Percentiles rank a stretch among this genome's conserved stretches.
Conservation (phyloP, 2,113 vertebrate species). For the Rhea pennata region DNA sequence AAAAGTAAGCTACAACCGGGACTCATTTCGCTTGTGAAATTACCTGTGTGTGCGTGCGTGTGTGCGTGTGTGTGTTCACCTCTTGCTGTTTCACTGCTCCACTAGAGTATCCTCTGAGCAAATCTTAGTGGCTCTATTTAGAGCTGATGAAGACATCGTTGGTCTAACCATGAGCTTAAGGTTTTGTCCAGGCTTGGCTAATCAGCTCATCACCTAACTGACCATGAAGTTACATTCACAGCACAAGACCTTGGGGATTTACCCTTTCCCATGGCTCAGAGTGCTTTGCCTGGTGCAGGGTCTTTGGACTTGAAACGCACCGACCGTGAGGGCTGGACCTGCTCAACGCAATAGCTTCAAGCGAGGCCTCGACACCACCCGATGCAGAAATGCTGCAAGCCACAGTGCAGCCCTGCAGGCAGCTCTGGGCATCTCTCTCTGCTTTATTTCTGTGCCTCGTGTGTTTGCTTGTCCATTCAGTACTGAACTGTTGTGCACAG, state of each 20-base stretch:
- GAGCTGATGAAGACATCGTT: background rate
- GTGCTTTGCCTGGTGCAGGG: background rate
- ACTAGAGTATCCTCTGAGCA: background rate
- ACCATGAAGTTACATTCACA: background rate
- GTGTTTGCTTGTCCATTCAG: background rate
- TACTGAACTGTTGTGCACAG: background rate
- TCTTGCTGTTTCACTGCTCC: background rate
- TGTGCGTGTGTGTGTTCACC: background rate
- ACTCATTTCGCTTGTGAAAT: background rate
- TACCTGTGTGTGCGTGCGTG: no score
- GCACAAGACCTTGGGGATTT: background rate
- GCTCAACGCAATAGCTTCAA: background rate
- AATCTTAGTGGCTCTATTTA: background rate
- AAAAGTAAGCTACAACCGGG: background rate
- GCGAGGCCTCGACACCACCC: background rate
- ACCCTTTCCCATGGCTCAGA: background rate
- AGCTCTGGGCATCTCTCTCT: background rate
- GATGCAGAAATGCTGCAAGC: background rate
- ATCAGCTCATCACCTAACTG: fast-evolving
- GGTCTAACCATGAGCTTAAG: background rate
- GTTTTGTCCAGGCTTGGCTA: background rate
- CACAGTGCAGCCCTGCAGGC: background rate
- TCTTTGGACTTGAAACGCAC: background rate
- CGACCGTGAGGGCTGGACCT: background rate
- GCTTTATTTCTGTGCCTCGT: background rate